Evolutionary conservation across 2,888 invertebrate species (phyloP).

Genomic region (Acanthosepion esculentum): DNA sequence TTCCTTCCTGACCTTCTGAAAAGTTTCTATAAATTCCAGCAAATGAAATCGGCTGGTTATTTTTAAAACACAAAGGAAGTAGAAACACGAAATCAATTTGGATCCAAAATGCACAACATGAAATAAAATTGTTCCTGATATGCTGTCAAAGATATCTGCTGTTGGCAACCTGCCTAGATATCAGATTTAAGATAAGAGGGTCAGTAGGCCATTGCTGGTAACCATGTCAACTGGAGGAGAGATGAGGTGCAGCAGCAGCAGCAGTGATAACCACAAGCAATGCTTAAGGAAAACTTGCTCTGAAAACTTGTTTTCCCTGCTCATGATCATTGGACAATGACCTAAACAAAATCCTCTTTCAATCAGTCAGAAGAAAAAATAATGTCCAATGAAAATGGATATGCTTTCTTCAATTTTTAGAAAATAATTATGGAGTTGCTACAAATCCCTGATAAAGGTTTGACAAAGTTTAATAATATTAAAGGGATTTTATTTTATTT

Average conservation of each 20-base stretch:
- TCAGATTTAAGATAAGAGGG: conserved; percentile 47
- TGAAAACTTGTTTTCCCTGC: background rate
- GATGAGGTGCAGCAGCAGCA: background rate
- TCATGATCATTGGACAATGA: background rate
- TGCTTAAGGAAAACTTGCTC: background rate
- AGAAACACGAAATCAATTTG: conserved; percentile 35
- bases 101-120: conserved; percentile 40
- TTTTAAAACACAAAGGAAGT: conserved; percentile 1
- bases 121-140: conserved; percentile 46
- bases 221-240: conserved; percentile 34
- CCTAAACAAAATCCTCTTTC: background rate
- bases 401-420: background rate
- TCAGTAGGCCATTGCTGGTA: conserved; percentile 45
- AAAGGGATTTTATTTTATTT: no score
- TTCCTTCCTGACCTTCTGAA: background rate
- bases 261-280: background rate
- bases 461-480: background rate
- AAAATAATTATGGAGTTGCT: background rate
- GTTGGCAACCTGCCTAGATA: conserved; percentile 43
- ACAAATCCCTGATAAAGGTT: no score
- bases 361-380: background rate
- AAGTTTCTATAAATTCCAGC: background rate
- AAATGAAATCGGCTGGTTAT: background rate
- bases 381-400: background rate
- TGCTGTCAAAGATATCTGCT: conserved; percentile 47